Base-by-base conservation (phyloP, 2,888 invertebrate species). In the Leucania comma region DNA sequence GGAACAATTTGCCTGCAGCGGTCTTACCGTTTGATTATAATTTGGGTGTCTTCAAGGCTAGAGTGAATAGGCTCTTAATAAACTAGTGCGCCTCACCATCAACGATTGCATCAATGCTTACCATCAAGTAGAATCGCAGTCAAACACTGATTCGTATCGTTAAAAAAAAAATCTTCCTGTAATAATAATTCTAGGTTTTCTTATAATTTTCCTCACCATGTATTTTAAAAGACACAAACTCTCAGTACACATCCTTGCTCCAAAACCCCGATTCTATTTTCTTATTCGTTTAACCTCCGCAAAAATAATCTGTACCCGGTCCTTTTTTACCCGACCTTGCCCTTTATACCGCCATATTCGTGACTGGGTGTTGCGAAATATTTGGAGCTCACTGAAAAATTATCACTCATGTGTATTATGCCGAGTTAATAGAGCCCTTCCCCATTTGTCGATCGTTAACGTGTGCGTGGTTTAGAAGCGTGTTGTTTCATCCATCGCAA, bases 251-350 rank as follows among this genome's bases (percentile, higher is more conserved):
- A 53, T 20, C 17, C 32, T 38, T 20, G 4, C n/a, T 14, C 10
- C 26, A 54, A 61, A 38, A 46, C 0, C 35, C 12, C 6, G 3
- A 17, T 71, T 54, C 8, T 48, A 66, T 64, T 56, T 56, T 56
- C 46, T 75, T 65, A 48, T 17, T 61, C 17, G 14, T 29, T 35
- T 24, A 57, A 35, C 42, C 53, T 10, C 26, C 24, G 0, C 53
- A 14, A n/a, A 64, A 62, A 62, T 70, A 70, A 46, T 29, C 50
- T 24, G 29, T n/a, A 14, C 24, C 54, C 26, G 51, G 46, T 46
- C 61, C 48, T 48, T 46, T 66, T 76, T 80, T 69, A 48, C 12
- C 14, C 50, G 62, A 70, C 81, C 76, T 80, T 75, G 81, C 59
- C 70, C 81, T 80, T 80, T 62, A 22, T 0, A n/a, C n/a, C 10